Evolutionary conservation across 1,140 invertebrate species (phyloP).

Genomic region (Brachionus angularis): DNA sequence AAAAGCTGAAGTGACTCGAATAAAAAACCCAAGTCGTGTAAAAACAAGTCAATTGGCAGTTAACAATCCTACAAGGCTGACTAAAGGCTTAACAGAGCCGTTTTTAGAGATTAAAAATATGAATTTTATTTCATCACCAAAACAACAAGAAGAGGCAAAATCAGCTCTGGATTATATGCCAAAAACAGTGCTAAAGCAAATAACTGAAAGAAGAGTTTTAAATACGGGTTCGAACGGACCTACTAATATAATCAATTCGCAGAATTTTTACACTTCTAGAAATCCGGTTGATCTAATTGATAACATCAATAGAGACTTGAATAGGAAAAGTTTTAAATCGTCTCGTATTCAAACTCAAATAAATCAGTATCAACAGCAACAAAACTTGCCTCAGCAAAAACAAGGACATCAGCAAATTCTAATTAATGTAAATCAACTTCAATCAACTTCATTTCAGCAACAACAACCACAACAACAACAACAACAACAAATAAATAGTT

Average conservation of each 20-base stretch:
- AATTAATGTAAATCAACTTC: too few relatives aligned
- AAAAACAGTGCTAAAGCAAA: constrained; percentile 4
- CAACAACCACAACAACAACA: too few relatives aligned
- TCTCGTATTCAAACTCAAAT: too few relatives aligned
- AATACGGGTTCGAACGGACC: constrained; percentile 10
- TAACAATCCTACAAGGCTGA: too few relatives aligned
- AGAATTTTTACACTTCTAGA: constrained; percentile 31
- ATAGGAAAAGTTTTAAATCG: constrained; percentile 17
- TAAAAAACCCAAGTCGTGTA: background rate
- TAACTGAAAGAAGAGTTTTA: background rate
- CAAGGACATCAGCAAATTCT: too few relatives aligned
- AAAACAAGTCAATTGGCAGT: background rate
- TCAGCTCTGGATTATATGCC: constrained; percentile 14
- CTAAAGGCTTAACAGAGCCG: too few relatives aligned
- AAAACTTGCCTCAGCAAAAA: too few relatives aligned
- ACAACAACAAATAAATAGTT: too few relatives aligned
- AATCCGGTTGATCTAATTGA: constrained; percentile 19
- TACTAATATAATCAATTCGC: background rate
- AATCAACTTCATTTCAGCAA: too few relatives aligned
- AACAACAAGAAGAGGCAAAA: constrained; percentile 7
- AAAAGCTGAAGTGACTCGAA: constrained; percentile 12
- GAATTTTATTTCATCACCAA: too few relatives aligned
- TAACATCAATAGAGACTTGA: constrained; percentile 4
- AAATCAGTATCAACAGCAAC: too few relatives aligned
- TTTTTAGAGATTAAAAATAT: too few relatives aligned